These are phyloP conservation scores for Oryzias curvinotus DNA, from an alignment of 2,113 vertebrate species.

Conservation along the genomic window DNA sequence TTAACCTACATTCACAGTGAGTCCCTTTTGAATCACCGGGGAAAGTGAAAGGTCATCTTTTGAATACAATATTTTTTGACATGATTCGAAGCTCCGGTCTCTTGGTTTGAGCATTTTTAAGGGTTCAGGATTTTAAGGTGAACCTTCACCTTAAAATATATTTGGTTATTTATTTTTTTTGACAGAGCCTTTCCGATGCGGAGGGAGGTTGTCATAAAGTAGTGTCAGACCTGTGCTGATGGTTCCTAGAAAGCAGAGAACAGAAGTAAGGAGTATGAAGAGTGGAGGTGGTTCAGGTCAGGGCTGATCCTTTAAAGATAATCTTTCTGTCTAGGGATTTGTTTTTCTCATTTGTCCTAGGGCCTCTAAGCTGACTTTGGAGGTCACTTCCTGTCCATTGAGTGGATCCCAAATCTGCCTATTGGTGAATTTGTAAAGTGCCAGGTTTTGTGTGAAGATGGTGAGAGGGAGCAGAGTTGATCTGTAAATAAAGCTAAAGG, in stretches of 20 bases:
- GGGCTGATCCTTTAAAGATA: conserved; percentile 75
- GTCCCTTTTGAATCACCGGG: conserved; percentile 47
- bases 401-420: conserved; percentile 26
- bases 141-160: conserved; percentile 2
- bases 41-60: conserved; percentile 56
- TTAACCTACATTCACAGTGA: conserved; percentile 70
- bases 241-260: conserved; percentile 50
- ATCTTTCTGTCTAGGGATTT: conserved; percentile 77
- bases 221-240: conserved; percentile 8
- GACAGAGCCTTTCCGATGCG: conserved; percentile 8
- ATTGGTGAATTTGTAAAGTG: conserved; percentile 28
- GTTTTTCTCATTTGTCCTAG: conserved; percentile 74
- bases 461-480: conserved; percentile 24
- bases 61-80: conserved; percentile 55
- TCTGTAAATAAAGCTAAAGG: conserved; percentile 27
- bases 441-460: conserved; percentile 23
- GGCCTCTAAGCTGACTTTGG: conserved; percentile 66
- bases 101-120: conserved; percentile 10
- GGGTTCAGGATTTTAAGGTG: conserved; percentile 21
- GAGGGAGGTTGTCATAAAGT: conserved; percentile 24
- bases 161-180: conserved; percentile 17
- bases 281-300: conserved; percentile 57
- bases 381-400: conserved; percentile 69
- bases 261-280: conserved; percentile 39
- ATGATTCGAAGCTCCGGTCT: conserved; percentile 29